A percentile compares a stretch with the other conserved stretches of the same genome.
phyloP scores from a whole-genome alignment of 2,888 invertebrate species.

The Cephus nigrinus region DNA sequence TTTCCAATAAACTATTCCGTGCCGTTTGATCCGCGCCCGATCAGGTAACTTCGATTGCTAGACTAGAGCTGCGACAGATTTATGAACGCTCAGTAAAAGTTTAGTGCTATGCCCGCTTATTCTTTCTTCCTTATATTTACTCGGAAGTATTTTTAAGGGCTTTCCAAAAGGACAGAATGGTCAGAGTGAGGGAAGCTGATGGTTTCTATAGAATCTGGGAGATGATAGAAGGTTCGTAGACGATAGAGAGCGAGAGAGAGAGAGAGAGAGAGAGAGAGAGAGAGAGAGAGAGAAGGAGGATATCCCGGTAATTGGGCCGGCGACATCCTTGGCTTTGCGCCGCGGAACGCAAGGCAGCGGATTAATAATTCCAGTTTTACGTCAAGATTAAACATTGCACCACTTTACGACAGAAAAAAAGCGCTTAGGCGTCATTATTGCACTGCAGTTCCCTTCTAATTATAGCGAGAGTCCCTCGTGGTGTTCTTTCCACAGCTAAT shows the following conservation, averaged over 20 bases:
- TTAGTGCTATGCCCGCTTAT: too few relatives aligned
- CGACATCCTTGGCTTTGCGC: background rate
- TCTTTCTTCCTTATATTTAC: too few relatives aligned
- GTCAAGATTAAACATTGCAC: conserved; percentile 2
- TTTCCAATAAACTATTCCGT: conserved; percentile 37
- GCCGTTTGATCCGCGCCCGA: conserved; percentile 36
- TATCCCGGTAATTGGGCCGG: background rate
- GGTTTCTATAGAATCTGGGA: conserved; percentile 9
- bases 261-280: background rate
- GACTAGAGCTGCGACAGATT: conserved; percentile 41
- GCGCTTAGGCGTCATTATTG: conserved; percentile 39
- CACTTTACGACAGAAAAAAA: conserved; percentile 1
- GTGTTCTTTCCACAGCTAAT: conserved; percentile 46
- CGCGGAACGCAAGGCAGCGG: background rate
- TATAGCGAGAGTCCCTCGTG: conserved; percentile 39
- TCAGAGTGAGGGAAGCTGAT: conserved; percentile 9
- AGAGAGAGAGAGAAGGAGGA: background rate
- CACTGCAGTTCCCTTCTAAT: conserved; percentile 45
- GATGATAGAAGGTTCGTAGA: too few relatives aligned
- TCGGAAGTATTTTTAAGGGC: too few relatives aligned
- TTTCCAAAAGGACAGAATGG: too few relatives aligned
- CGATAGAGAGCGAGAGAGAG: background rate
- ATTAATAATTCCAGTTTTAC: background rate
- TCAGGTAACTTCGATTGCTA: conserved; percentile 53
- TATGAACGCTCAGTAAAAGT: conserved; percentile 27